Evolutionary conservation across 2,888 invertebrate species (phyloP).

Genomic region (Limenitis arthemis): DNA sequence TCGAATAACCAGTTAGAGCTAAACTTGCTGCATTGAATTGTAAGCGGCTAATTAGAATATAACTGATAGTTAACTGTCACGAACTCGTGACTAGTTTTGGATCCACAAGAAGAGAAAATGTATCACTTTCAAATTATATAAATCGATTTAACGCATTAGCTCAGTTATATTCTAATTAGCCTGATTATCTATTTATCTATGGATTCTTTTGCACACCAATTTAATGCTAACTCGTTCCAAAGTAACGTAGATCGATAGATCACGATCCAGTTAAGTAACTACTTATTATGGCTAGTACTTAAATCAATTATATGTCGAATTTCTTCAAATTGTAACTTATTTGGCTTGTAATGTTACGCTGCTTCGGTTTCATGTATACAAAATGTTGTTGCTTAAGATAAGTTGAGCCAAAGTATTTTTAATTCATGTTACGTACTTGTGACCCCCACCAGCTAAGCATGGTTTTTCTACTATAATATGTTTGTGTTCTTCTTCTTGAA

Average conservation of each 20-base stretch:
- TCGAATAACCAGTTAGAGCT: no score
- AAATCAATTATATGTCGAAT: conserved; percentile 7
- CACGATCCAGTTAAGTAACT: conserved; percentile 22
- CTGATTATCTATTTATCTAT: conserved; percentile 22
- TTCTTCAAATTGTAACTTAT: conserved; percentile 2
- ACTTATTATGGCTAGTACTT: conserved; percentile 10
- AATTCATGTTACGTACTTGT: neutral
- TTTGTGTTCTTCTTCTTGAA: no score
- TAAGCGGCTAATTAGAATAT: conserved; percentile 21
- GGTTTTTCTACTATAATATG: no score
- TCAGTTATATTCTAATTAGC: conserved; percentile 34
- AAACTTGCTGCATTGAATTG: no score
- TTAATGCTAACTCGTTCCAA: conserved; percentile 16
- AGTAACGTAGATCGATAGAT: conserved; percentile 14
- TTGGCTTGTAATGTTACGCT: conserved; percentile 1
- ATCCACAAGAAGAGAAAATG: conserved; percentile 36
- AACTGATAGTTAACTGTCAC: conserved; percentile 35
- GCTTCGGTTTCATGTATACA: neutral
- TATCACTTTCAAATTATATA: conserved; percentile 57
- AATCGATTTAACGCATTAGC: conserved; percentile 20
- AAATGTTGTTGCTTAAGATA: neutral
- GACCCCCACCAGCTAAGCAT: no score
- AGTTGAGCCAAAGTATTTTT: neutral
- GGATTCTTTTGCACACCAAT: conserved; percentile 20
- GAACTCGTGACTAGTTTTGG: conserved; percentile 47